phyloP scores from a whole-genome alignment of 2,888 invertebrate genomes.

The Mystacides longicornis region DNA sequence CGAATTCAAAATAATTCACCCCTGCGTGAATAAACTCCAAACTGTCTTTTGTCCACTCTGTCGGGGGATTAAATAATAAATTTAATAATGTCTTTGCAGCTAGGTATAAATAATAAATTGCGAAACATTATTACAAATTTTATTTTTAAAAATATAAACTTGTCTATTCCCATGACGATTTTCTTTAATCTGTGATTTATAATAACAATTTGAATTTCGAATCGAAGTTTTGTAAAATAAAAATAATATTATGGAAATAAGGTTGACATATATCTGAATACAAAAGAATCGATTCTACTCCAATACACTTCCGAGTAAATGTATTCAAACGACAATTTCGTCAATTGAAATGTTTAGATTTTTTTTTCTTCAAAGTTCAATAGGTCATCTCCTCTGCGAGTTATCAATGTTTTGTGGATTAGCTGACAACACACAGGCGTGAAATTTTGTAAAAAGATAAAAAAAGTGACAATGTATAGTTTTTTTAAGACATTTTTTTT shows the following conservation, averaged over 20 bases:
- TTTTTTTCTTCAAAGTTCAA: conserved; percentile 6
- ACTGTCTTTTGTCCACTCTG: not conserved
- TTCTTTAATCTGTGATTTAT: conserved; percentile 23
- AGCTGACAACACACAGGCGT: conserved; percentile 10
- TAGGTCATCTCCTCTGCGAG: conserved; percentile 8
- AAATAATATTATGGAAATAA: not conserved
- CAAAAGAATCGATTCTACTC: not conserved
- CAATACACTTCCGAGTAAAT: not conserved
- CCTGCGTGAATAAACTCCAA: not conserved
- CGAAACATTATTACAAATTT: not conserved
- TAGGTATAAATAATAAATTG: conserved; percentile 5
- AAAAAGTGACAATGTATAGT: not conserved
- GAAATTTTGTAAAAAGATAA: conserved; percentile 6
- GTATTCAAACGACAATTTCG: not conserved
- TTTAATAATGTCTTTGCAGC: not conserved
- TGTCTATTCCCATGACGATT: conserved; percentile 24
- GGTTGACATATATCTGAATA: not conserved
- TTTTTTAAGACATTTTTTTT: too few relatives aligned
- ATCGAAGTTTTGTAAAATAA: not conserved
- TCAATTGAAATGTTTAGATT: not conserved
- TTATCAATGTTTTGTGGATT: conserved; percentile 5
- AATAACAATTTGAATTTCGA: not conserved
- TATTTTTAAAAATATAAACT: too few relatives aligned
- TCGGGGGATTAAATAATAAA: not conserved
- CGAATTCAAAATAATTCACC: conserved; percentile 23